These are phyloP conservation scores for Hippoglossus stenolepis DNA, from an alignment of 2,113 vertebrate genomes.

Conservation along the genomic window DNA sequence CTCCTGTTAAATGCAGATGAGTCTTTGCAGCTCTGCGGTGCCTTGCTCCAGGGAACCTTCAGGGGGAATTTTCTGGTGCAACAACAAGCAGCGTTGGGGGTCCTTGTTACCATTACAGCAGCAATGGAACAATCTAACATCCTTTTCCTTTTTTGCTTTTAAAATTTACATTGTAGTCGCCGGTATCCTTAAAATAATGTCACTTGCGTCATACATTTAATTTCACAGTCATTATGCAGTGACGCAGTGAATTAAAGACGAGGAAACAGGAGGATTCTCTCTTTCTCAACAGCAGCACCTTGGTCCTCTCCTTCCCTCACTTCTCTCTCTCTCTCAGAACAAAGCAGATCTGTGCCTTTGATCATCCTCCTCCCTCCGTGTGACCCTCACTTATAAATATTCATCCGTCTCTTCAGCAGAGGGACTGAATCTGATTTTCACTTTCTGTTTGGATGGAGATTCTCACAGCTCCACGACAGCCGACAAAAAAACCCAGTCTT, in stretches of 20 bases:
- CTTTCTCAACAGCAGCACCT: background rate
- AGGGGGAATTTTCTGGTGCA: background rate
- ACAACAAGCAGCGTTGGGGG: background rate
- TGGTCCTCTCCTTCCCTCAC: constrained; percentile 11
- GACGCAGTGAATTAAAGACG: background rate
- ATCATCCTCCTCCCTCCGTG: constrained; percentile 60
- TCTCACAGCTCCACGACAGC: constrained; percentile 21
- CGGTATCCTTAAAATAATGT: background rate
- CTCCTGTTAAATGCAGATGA: background rate
- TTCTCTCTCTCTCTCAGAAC: constrained; percentile 47
- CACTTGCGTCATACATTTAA: background rate
- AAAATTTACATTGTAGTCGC: background rate
- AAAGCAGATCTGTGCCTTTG: constrained; percentile 68
- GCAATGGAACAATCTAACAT: background rate
- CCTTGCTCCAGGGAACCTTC: constrained; percentile 12
- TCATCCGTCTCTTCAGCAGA: constrained; percentile 54
- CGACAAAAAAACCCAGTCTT: constrained; percentile 12
- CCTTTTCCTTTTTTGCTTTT: constrained; percentile 5
- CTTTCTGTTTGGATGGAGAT: constrained; percentile 46
- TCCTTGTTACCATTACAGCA: background rate
- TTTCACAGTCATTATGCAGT: constrained; percentile 13
- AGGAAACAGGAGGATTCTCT: background rate
- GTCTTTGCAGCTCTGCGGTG: background rate
- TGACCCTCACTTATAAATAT: constrained; percentile 72
- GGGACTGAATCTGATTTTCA: constrained; percentile 62